Conservation (phyloP, 1,140 invertebrate species). For the Diachasma alloeum region DNA sequence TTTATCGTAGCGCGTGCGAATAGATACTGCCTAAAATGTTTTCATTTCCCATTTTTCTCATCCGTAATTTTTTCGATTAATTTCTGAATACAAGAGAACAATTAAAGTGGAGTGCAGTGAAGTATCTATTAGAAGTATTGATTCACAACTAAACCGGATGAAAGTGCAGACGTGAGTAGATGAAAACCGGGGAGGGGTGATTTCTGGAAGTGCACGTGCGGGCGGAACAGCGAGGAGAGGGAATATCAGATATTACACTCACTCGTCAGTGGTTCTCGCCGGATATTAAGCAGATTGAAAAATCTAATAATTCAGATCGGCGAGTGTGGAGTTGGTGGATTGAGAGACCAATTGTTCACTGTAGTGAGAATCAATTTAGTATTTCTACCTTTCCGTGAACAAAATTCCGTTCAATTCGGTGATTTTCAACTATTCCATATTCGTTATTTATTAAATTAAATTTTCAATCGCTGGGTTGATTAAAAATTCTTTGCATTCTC, state of each 20-base stretch:
- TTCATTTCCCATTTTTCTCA: no score
- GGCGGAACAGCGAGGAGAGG: neutral
- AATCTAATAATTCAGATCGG: neutral
- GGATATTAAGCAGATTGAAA: constrained; percentile 10
- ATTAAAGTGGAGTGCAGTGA: no score
- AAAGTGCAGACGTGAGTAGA: neutral
- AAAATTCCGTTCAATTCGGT: neutral
- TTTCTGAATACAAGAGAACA: no score
- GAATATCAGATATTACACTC: neutral
- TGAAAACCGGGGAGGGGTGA: neutral
- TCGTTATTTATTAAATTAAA: no score
- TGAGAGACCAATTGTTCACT: constrained; percentile 5
- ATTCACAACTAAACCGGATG: neutral
- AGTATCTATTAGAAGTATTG: neutral
- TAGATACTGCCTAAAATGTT: no score
- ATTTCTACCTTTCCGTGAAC: neutral
- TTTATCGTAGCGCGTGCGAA: no score
- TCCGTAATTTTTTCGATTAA: no score
- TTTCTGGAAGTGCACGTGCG: neutral
- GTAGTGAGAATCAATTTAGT: neutral
- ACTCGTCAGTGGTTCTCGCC: neutral
- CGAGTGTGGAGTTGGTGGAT: neutral
- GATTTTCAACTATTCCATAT: neutral
- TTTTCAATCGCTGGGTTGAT: no score
- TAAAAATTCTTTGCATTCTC: no score